Conservation (phyloP, 2,888 invertebrate genomes). For the Dynastes grantii region DNA sequence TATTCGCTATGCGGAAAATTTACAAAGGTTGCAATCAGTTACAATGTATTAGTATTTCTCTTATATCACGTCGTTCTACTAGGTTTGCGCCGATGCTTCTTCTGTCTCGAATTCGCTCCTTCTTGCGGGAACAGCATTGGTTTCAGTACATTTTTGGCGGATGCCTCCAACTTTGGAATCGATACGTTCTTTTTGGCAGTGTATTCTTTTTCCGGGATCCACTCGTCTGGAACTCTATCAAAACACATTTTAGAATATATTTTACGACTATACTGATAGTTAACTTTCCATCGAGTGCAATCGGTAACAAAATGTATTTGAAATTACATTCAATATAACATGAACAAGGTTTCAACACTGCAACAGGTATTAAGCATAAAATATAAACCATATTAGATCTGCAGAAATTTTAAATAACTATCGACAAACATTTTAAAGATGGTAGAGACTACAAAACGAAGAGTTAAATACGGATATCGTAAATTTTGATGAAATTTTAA, state of each 20-base stretch:
- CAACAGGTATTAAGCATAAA: too few species aligned
- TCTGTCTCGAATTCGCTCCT: slow-evolving; percentile 64
- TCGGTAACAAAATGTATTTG: too few species aligned
- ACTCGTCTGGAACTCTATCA: slow-evolving; percentile 87
- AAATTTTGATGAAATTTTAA: too few species aligned
- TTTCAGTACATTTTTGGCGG: slow-evolving; percentile 73
- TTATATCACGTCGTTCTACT: slow-evolving; percentile 57
- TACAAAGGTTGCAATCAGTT: slow-evolving; percentile 51
- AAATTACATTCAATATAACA: too few species aligned
- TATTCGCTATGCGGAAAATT: slow-evolving; percentile 50
- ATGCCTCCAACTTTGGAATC: slow-evolving; percentile 72
- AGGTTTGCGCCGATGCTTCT: slow-evolving; percentile 69
- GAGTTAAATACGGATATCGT: too few species aligned
- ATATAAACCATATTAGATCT: too few species aligned
- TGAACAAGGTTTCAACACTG: too few species aligned
- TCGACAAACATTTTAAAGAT: too few species aligned
- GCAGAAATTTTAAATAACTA: too few species aligned
- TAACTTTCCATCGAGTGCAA: too few species aligned
- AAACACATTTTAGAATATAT: slow-evolving; percentile 32
- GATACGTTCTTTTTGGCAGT: slow-evolving; percentile 76
- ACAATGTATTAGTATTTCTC: slow-evolving; percentile 42
- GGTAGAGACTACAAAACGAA: too few species aligned
- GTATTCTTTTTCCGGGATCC: slow-evolving; percentile 85
- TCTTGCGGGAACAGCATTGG: slow-evolving; percentile 71
- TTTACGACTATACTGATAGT: neutral